Percentiles rank a stretch among this genome's conserved stretches.
Evolutionary conservation across 2,797 vertebrate genomes (phyloP).

Genomic region (Rhyacichthys aspro): DNA sequence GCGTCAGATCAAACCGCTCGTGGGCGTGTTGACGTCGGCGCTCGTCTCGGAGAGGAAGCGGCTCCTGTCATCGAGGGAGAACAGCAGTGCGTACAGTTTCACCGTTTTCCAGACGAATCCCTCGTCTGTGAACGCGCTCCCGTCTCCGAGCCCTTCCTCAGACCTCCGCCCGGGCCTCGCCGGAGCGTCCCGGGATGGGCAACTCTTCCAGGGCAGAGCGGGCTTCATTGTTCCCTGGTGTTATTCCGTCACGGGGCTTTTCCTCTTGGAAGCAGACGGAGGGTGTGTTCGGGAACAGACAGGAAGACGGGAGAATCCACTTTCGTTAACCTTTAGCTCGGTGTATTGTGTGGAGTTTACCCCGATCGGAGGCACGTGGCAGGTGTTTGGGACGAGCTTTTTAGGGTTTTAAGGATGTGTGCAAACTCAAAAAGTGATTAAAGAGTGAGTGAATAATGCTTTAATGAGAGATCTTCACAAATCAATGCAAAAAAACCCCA

Average conservation of each 20-base stretch:
- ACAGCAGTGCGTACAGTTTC: slow-evolving; percentile 21
- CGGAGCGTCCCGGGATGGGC: slow-evolving; percentile 49
- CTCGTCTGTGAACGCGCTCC: slow-evolving; percentile 37
- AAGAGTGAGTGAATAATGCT: too few relatives aligned
- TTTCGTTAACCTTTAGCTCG: slow-evolving; percentile 26
- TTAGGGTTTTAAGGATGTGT: too few relatives aligned
- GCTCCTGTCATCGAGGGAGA: slow-evolving; percentile 47
- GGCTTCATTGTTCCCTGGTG: slow-evolving; percentile 53
- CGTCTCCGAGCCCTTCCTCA: slow-evolving; percentile 64
- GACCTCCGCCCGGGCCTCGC: slow-evolving; percentile 59
- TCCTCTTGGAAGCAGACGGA: slow-evolving; percentile 35
- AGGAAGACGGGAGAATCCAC: slow-evolving; percentile 26
- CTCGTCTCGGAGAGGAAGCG: slow-evolving; percentile 61
- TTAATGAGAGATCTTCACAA: too few relatives aligned
- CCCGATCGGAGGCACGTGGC: not conserved
- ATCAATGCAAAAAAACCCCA: too few relatives aligned
- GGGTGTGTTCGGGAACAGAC: slow-evolving; percentile 11
- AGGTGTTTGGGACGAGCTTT: not conserved
- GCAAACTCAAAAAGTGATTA: too few relatives aligned
- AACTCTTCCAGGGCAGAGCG: slow-evolving; percentile 58
- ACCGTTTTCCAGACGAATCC: slow-evolving; percentile 36
- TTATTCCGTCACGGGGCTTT: slow-evolving; percentile 48
- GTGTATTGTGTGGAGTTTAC: slow-evolving; percentile 43
- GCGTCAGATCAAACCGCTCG: slow-evolving; percentile 61
- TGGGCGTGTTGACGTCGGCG: slow-evolving; percentile 63